These are phyloP conservation scores for Crambe crambe DNA, from an alignment of 37 sponge, comb jelly and placozoan genomes.

Conservation along the genomic window DNA sequence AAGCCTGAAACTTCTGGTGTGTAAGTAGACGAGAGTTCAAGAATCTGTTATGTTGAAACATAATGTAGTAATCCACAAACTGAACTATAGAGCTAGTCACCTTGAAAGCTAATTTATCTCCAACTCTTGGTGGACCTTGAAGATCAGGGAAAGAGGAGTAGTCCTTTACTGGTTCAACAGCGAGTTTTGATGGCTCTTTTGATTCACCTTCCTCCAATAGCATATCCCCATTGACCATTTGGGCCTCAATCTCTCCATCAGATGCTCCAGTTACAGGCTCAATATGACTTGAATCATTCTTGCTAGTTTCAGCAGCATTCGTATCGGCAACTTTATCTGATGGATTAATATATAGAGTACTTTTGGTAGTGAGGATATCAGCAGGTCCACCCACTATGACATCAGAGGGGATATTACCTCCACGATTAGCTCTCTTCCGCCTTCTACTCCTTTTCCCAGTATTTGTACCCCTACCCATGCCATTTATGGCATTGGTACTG, in stretches of 20 bases:
- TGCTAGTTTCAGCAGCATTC: too few relatives aligned
- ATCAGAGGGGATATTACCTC: background rate
- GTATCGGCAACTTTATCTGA: background rate
- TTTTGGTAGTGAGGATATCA: slow-evolving; percentile 24
- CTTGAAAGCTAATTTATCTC: slow-evolving; percentile 64
- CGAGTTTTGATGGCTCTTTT: background rate
- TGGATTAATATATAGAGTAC: slow-evolving; percentile 10
- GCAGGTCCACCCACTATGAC: slow-evolving; percentile 21
- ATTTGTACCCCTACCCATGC: background rate
- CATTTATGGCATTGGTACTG: too few relatives aligned
- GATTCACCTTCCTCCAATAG: background rate
- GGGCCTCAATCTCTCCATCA: background rate
- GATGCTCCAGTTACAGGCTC: background rate
- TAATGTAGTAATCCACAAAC: background rate
- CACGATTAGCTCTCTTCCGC: background rate
- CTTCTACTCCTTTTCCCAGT: background rate
- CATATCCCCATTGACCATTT: background rate
- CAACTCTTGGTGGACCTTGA: slow-evolving; percentile 45
- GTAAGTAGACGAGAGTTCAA: slow-evolving; percentile 49
- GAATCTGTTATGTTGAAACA: slow-evolving; percentile 9
- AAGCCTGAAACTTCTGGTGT: slow-evolving; percentile 56
- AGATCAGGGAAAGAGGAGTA: slow-evolving; percentile 49
- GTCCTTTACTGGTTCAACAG: background rate
- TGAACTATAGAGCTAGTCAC: background rate
- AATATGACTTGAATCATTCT: background rate